Conservation (phyloP, 2,797 vertebrate genomes). For the Cyclura pinguis region DNA sequence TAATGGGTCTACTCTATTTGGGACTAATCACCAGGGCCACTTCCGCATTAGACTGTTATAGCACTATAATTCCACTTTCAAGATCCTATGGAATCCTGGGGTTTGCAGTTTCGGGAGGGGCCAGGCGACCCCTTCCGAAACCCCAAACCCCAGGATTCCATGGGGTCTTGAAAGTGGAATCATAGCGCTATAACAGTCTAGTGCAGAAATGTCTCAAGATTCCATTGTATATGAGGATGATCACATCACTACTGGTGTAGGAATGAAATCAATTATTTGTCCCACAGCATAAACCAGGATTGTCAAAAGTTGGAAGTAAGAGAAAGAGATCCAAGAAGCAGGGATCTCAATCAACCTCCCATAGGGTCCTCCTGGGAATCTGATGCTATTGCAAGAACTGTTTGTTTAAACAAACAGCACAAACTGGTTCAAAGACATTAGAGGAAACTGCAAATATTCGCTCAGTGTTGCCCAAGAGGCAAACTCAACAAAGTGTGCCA, state of each 20-base stretch:
- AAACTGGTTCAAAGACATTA: neutral
- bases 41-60: too few species aligned
- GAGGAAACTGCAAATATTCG: slow-evolving; percentile 30
- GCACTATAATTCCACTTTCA: too few species aligned
- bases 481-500: slow-evolving; percentile 5
- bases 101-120: too few species aligned
- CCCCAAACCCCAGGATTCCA: too few species aligned
- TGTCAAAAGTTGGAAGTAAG: neutral
- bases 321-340: neutral
- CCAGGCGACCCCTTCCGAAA: too few species aligned
- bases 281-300: neutral
- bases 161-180: too few species aligned
- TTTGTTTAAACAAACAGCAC: neutral
- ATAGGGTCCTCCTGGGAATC: neutral
- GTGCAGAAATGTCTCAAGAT: too few species aligned
- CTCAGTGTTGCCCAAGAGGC: neutral
- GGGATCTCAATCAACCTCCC: neutral
- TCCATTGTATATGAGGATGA: too few species aligned
- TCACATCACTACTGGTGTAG: neutral
- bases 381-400: neutral
- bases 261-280: neutral
- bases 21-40: too few species aligned
- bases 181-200: too few species aligned
- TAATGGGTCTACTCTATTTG: too few species aligned
- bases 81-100: too few species aligned